A percentile compares a stretch with the other conserved stretches of the same genome.
phyloP scores from a whole-genome alignment of 2,888 invertebrate genomes.

The Caenorhabditis sp. region DNA sequence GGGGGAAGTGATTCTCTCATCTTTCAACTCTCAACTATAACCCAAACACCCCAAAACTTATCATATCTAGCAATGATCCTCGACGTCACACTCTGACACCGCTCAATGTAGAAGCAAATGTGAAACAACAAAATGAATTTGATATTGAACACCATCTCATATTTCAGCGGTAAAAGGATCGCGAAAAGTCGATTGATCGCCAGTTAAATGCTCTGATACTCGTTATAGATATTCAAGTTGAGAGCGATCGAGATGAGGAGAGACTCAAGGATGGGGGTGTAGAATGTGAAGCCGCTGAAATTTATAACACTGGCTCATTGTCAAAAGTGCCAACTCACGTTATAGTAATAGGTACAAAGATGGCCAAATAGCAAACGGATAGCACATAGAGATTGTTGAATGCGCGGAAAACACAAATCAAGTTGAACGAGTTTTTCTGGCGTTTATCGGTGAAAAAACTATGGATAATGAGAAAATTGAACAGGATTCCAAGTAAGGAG shows the following conservation, averaged over 20 bases:
- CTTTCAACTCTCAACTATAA: too few species aligned
- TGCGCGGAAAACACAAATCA: conserved; percentile 8
- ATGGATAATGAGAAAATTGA: conserved; percentile 8
- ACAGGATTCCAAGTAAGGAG: neutral
- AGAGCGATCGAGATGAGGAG: neutral
- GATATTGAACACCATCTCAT: neutral
- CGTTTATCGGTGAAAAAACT: conserved; percentile 3
- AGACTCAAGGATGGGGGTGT: neutral
- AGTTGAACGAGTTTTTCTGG: conserved; percentile 4
- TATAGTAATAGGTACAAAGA: neutral
- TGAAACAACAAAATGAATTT: neutral
- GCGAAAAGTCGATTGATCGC: conserved; percentile 11
- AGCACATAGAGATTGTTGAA: conserved; percentile 6
- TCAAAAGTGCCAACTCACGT: too few species aligned
- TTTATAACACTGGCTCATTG: too few species aligned
- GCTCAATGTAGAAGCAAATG: neutral
- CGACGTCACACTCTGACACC: neutral
- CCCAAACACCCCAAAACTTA: too few species aligned
- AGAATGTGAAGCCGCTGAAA: conserved; percentile 4
- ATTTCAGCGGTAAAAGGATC: conserved; percentile 6
- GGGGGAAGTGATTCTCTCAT: too few species aligned
- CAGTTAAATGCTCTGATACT: conserved; percentile 20
- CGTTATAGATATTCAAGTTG: conserved; percentile 21
- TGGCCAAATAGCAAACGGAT: neutral
- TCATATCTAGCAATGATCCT: conserved; percentile 12